phyloP scores from a whole-genome alignment of 2,888 invertebrate species.

The Beris chalybata region DNA sequence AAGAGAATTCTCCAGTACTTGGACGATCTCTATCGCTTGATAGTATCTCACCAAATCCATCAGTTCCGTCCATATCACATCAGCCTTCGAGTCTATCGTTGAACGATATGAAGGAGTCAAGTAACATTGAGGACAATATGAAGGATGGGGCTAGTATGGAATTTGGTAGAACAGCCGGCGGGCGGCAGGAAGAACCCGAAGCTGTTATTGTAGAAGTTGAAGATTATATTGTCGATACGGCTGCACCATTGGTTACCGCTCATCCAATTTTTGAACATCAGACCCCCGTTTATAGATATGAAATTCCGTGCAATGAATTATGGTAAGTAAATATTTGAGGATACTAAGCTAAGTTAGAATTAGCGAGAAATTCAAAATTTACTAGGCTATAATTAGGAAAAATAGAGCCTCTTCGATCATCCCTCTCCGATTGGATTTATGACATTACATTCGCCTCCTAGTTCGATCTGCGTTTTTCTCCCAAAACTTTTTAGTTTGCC shows the following conservation, averaged over 20 bases:
- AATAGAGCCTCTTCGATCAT: too few species aligned
- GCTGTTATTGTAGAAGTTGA: conserved; percentile 81
- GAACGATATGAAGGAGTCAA: conserved; percentile 69
- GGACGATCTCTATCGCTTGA: conserved; percentile 77
- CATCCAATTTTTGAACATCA: conserved; percentile 66
- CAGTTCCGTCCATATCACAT: conserved; percentile 59
- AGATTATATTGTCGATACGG: conserved; percentile 77
- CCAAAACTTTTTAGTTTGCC: too few species aligned
- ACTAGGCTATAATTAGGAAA: too few species aligned
- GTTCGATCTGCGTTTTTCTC: too few species aligned
- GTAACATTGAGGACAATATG: conserved; percentile 56
- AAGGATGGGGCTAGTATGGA: conserved; percentile 48
- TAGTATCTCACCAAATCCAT: conserved; percentile 65
- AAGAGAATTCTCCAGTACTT: conserved; percentile 57
- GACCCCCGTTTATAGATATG: conserved; percentile 73
- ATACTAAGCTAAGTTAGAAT: too few species aligned
- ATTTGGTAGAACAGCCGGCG: neutral
- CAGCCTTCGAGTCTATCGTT: conserved; percentile 75
- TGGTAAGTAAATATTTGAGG: conserved; percentile 52
- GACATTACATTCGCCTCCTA: too few species aligned
- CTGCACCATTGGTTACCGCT: conserved; percentile 69
- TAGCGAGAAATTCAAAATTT: too few species aligned
- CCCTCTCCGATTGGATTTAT: too few species aligned
- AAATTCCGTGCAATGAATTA: conserved; percentile 62
- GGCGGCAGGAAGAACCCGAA: conserved; percentile 61